Evolutionary conservation across 1,140 invertebrate genomes (phyloP).

Genomic region (Brachionus manjavacas): DNA sequence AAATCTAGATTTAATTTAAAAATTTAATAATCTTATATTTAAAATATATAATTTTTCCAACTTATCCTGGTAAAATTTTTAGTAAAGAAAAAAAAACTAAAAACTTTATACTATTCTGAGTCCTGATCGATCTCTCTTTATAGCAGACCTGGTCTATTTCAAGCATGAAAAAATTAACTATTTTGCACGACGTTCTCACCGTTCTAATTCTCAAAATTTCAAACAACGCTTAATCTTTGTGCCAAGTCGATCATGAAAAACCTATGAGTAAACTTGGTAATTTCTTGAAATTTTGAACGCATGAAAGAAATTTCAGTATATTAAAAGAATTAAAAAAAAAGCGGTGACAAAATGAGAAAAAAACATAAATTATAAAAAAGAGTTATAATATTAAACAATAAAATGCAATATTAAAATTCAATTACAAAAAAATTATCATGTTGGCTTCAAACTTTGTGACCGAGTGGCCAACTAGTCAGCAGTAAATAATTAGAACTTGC

Average conservation of each 20-base stretch:
- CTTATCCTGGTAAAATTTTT: not conserved
- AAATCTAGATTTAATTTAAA: too few relatives aligned
- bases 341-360: not conserved
- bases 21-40: too few relatives aligned
- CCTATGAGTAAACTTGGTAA: not conserved
- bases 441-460: not conserved
- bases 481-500: constrained; percentile 22
- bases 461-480: not conserved
- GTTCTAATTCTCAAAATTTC: not conserved
- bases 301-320: constrained; percentile 21
- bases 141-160: not conserved
- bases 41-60: too few relatives aligned
- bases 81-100: too few relatives aligned
- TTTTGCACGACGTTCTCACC: not conserved
- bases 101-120: not conserved
- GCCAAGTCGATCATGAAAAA: constrained; percentile 5
- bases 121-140: not conserved
- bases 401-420: not conserved
- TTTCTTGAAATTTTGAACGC: constrained; percentile 32
- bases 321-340: not conserved
- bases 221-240: not conserved
- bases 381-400: constrained; percentile 10
- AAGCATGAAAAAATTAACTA: not conserved
- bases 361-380: not conserved
- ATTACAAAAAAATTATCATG: constrained; percentile 9